Evolutionary conservation across 2,113 vertebrate species (phyloP), one percentile per base, ranked within the genome.

Genomic region (Alces alces): DNA sequence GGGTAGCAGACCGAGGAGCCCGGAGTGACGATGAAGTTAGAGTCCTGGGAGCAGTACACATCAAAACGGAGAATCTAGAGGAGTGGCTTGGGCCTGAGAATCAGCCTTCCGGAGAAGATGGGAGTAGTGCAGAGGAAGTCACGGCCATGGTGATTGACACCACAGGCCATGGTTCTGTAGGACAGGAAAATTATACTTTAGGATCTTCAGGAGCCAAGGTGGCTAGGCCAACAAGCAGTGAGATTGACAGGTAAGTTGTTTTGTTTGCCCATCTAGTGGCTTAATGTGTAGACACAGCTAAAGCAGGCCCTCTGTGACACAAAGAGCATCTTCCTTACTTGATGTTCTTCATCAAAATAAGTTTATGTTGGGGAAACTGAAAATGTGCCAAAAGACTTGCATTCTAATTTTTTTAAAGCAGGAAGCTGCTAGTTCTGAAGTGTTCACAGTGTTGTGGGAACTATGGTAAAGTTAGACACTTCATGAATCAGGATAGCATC

Each of bases 1-100:
- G 99, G 21, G n/a, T 98, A 55, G 98, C 98, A 9, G 99, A 99
- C 83, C 98, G 98, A 0, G 98, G 99, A 30, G 98, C 98, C 39
- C 99, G 98, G 45, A 99, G 98, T 0, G 99, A 99, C 1, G 99
- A 99, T 0, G 99, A 99, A 0, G 97, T 99, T 79, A 98, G 99
- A 28, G 98, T 99, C 66, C 98, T 99, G 96, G 99, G 99, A 80
- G 99, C 99, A 14, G 98, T 99, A 4, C 98, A 99, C 86, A 99
- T 99, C 96, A 99, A 99, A 98, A 99, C 99, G 0, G 99, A 99
- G 96, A 99, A 99, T 91, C 98, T 99, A 98, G 99, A 99, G 97
- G 99, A 99, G 97, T 99, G 99, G 99, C 99, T 99, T 1, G 99
- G 99, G 30, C 95, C 99, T 1, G 99, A 99, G 93, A 99, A 99